Evolutionary conservation across 2,797 vertebrate genomes (phyloP).

Genomic region (Macrochelys suwanniensis): DNA sequence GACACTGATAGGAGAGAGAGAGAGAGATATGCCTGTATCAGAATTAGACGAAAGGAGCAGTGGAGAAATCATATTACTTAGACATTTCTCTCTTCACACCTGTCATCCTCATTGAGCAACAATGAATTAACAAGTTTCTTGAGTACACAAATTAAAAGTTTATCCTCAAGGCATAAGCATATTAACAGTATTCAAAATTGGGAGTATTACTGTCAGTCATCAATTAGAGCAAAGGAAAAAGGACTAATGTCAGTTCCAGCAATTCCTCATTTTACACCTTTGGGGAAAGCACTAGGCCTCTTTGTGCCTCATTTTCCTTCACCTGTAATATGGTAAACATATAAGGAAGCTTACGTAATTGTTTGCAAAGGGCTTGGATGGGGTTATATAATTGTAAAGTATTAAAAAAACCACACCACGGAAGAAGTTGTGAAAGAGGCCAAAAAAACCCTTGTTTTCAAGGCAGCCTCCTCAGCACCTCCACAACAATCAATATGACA

Average conservation of each 20-base stretch:
- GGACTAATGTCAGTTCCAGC: not conserved
- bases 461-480: not conserved
- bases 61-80: not conserved
- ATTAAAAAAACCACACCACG: not conserved
- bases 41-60: not conserved
- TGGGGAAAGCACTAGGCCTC: not conserved
- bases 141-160: not conserved
- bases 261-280: not conserved
- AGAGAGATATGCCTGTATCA: not conserved
- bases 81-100: not conserved
- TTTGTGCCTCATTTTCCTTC: not conserved
- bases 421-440: not conserved
- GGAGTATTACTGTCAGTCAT: not conserved
- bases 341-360: not conserved
- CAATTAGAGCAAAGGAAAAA: not conserved
- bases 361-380: not conserved
- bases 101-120: not conserved
- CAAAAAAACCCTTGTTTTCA: not conserved
- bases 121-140: not conserved
- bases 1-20: not conserved
- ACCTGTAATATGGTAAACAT: not conserved
- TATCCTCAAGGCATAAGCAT: not conserved
- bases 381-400: not conserved
- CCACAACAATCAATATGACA: not conserved
- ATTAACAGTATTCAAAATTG: not conserved